Evolutionary conservation across 2,888 invertebrate genomes (phyloP), one percentile per base, ranked within the genome.

Genomic region (Bugulina stolonifera): DNA sequence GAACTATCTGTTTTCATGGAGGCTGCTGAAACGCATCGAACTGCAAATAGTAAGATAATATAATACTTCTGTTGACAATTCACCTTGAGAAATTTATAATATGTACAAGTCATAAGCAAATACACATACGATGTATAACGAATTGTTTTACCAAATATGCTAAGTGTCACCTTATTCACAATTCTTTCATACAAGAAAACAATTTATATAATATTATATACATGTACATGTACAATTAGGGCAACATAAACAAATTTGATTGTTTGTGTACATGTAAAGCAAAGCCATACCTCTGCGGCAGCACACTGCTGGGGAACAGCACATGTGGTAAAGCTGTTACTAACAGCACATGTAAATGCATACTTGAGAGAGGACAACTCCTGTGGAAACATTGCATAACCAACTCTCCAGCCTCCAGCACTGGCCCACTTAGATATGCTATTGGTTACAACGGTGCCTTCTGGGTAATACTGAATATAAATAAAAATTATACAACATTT

Each of bases 391-490:
- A 81, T 78, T 72, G 81, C 80, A 74, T 82, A 82, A 27, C 82
- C 81, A 29, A 82, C 82, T 76, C 84, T 74, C 83, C 83, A 84
- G 1, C 84, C 84, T 14, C 84, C 84, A 64, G 81, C 81, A 74
- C 83, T 80, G n/a, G 83, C 81, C 83, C 84, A 84, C 75, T 84
- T 84, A n/a, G 84, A 84, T 71, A 83, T 71, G 1, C 83, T 83
- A 3, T 72, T 35, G n/a, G 81, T 80, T n/a, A 84, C 71, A 14
- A 84, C 78, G 1, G 82, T 83, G 22, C 83, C 82, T 73, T 84
- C 84, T 29, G 83, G 83, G 73, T 83, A 84, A 52, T 76, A 77
- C 82, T 83, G 76, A 10, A 75, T 73, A 34, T 57, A n/a, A n/a
- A n/a, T n/a, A n/a, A n/a, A n/a, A n/a, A n/a, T n/a, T n/a, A n/a